phyloP scores from a whole-genome alignment of 2,888 invertebrate species.

The Xanthostigma xanthostigma region DNA sequence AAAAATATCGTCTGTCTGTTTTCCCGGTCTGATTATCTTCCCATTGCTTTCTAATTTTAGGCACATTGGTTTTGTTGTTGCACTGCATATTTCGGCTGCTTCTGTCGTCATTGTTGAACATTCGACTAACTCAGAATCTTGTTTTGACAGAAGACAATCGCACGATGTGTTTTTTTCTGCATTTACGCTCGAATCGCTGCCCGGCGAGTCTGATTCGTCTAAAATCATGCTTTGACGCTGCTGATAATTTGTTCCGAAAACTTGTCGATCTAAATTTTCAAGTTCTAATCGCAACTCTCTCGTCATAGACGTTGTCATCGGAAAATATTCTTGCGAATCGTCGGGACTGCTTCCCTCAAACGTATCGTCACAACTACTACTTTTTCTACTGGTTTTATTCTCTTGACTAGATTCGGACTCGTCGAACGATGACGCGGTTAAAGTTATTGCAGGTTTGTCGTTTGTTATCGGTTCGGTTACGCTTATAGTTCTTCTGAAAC shows the following conservation, averaged over 20 bases:
- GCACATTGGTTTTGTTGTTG: slow-evolving; percentile 16
- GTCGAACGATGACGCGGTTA: slow-evolving; percentile 31
- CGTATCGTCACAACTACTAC: slow-evolving; percentile 22
- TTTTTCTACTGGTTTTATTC: slow-evolving; percentile 22
- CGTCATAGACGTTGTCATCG: slow-evolving; percentile 78
- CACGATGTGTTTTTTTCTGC: slow-evolving; percentile 11
- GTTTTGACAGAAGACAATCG: slow-evolving; percentile 13
- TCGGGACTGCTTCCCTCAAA: slow-evolving; percentile 57
- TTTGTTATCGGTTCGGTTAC: slow-evolving; percentile 23
- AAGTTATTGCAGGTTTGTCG: slow-evolving; percentile 30
- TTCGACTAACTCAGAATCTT: slow-evolving; percentile 12
- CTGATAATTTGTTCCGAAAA: slow-evolving; percentile 45
- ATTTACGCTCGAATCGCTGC: slow-evolving; percentile 7
- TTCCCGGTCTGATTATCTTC: slow-evolving; percentile 24
- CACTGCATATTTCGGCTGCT: slow-evolving; percentile 17
- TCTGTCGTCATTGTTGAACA: slow-evolving; percentile 13
- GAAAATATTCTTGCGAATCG: slow-evolving; percentile 70
- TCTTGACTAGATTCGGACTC: slow-evolving; percentile 31
- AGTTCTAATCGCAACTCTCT: slow-evolving; percentile 66
- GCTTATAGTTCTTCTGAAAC: slow-evolving; percentile 18
- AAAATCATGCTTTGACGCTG: slow-evolving; percentile 14
- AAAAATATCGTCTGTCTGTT: slow-evolving; percentile 53
- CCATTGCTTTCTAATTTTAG: slow-evolving; percentile 17
- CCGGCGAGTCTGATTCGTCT: slow-evolving; percentile 9
- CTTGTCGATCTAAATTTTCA: slow-evolving; percentile 71